phyloP scores from a whole-genome alignment of 2,113 vertebrate species.

The Terrapene triunguis region DNA sequence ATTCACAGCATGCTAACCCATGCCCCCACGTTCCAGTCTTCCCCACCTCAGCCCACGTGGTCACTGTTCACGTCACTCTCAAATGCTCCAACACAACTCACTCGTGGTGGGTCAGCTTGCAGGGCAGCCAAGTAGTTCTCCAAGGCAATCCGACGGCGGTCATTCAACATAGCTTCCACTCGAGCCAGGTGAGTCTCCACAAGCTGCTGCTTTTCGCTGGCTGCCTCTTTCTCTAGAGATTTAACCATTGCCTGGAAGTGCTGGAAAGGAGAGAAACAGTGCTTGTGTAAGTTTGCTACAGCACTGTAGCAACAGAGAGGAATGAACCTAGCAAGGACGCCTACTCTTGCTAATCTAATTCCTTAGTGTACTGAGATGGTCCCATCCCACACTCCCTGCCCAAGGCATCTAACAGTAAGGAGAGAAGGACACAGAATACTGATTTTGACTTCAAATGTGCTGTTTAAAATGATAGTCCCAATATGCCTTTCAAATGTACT shows the following conservation, averaged over 20 bases:
- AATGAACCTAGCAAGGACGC: not conserved
- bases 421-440: not conserved
- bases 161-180: slow-evolving; percentile 96
- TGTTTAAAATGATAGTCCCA: not conserved
- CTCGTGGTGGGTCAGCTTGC: slow-evolving; percentile 92
- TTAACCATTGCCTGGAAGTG: slow-evolving; percentile 97
- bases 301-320: not conserved
- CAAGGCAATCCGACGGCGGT: slow-evolving; percentile 92
- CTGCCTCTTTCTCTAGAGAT: slow-evolving; percentile 96
- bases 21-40: not conserved
- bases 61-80: fast-evolving
- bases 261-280: slow-evolving; percentile 66
- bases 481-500: not conserved
- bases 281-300: not conserved
- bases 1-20: not conserved
- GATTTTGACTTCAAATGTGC: not conserved
- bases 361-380: not conserved
- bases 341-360: not conserved
- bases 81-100: slow-evolving; percentile 40
- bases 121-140: slow-evolving; percentile 96
- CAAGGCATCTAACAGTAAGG: not conserved
- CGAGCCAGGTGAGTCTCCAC: slow-evolving; percentile 97
- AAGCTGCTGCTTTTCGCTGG: slow-evolving; percentile 97
- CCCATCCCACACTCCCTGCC: not conserved
- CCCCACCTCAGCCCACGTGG: too few species aligned